These are phyloP conservation scores for Sturmia bella DNA, from an alignment of 2,888 invertebrate species.

Conservation along the genomic window DNA sequence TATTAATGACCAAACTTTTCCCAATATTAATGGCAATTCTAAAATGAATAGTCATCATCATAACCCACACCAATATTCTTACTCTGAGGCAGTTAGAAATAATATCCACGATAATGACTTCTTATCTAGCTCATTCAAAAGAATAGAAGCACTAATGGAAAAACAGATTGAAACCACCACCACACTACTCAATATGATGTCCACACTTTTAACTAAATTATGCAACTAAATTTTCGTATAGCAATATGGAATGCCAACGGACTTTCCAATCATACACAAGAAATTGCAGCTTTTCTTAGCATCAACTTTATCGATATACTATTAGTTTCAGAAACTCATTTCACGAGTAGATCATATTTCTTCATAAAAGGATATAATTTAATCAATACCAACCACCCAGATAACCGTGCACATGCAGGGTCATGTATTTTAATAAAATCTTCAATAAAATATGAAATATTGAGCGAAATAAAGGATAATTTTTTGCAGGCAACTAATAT, in stretches of 20 bases:
- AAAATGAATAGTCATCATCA: background rate
- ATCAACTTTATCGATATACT: slow-evolving; percentile 33
- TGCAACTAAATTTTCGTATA: slow-evolving; percentile 43
- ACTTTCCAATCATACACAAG: slow-evolving; percentile 32
- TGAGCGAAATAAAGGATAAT: slow-evolving; percentile 3
- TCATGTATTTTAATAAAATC: slow-evolving; percentile 16
- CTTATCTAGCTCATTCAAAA: slow-evolving; percentile 9
- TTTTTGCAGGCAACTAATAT: slow-evolving; percentile 45
- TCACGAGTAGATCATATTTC: slow-evolving; percentile 36
- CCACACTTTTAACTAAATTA: slow-evolving; percentile 28
- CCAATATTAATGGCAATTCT: slow-evolving; percentile 25
- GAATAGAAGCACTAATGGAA: slow-evolving; percentile 29
- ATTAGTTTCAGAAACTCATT: slow-evolving; percentile 48
- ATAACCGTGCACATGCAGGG: slow-evolving; percentile 30
- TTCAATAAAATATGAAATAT: slow-evolving; percentile 25
- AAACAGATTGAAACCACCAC: slow-evolving; percentile 33
- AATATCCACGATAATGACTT: slow-evolving; percentile 2
- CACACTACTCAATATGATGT: slow-evolving; percentile 30
- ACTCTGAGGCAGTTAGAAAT: slow-evolving; percentile 22
- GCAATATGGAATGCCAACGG: slow-evolving; percentile 43
- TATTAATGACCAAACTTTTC: slow-evolving; percentile 12
- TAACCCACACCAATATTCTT: slow-evolving; percentile 13
- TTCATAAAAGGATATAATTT: slow-evolving; percentile 20
- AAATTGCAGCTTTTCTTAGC: slow-evolving; percentile 35
- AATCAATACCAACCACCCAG: slow-evolving; percentile 26